Conservation (phyloP, 1,140 invertebrate genomes). For the Drosophila trapezifrons region DNA sequence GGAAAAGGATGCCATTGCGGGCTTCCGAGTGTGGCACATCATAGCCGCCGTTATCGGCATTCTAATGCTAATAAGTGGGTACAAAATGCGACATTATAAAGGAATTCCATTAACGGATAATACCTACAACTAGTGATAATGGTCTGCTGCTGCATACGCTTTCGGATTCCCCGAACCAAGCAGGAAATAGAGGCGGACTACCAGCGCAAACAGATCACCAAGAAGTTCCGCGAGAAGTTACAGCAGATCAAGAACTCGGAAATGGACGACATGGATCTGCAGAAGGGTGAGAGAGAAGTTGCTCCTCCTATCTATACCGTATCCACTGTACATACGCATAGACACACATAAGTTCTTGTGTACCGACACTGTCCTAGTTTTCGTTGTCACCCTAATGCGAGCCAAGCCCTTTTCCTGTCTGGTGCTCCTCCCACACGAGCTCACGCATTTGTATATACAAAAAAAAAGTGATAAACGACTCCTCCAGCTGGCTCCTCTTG, state of each 20-base stretch:
- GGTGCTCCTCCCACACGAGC: conserved; percentile 39
- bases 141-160: conserved; percentile 93
- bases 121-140: conserved; percentile 87
- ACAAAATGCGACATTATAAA: background rate
- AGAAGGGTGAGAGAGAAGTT: conserved; percentile 87
- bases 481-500: conserved; percentile 45
- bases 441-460: conserved; percentile 72
- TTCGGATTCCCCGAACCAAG: conserved; percentile 94
- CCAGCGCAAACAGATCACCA: conserved; percentile 91
- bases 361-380: conserved; percentile 62
- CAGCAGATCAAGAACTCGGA: conserved; percentile 92
- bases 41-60: conserved; percentile 87
- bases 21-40: conserved; percentile 88
- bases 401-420: conserved; percentile 73
- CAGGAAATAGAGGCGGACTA: conserved; percentile 97
- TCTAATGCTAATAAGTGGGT: conserved; percentile 70
- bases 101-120: background rate
- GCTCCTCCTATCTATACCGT: conserved; percentile 6
- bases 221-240: conserved; percentile 91
- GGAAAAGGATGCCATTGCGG: conserved; percentile 85
- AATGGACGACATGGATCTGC: conserved; percentile 92
- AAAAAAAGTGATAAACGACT: conserved; percentile 70
- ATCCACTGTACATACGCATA: conserved; percentile 22
- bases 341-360: conserved; percentile 44
- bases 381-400: conserved; percentile 60